A percentile compares a stretch with the other conserved stretches of the same genome.
Conservation (phyloP, 2,113 vertebrate genomes). For the Porphyrio hochstetteri region DNA sequence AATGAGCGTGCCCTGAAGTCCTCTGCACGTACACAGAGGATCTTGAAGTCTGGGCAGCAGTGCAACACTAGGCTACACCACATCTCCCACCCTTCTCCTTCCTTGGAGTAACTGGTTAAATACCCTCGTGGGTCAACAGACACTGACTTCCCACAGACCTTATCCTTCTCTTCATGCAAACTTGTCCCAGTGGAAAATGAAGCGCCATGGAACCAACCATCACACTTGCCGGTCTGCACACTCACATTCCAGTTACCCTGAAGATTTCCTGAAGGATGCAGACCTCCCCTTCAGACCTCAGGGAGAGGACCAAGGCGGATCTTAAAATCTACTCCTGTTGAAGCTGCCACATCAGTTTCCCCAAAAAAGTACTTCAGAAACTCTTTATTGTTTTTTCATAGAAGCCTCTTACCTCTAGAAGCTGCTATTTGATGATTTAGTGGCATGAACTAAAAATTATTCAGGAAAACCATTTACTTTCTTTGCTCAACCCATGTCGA, state of each 20-base stretch:
- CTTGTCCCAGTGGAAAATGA: neutral
- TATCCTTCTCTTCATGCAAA: neutral
- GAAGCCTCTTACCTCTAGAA: neutral
- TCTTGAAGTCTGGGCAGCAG: neutral
- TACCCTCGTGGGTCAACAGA: neutral
- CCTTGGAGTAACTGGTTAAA: neutral
- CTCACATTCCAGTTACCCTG: neutral
- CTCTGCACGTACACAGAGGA: neutral
- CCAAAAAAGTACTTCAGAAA: neutral
- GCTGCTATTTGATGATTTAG: neutral
- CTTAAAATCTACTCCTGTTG: neutral
- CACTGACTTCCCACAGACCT: neutral
- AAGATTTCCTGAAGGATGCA: neutral
- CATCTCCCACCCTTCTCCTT: neutral
- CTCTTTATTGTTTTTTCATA: neutral
- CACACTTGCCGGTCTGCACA: accelerated
- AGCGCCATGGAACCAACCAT: neutral
- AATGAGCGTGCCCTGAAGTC: accelerated
- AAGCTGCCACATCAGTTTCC: neutral
- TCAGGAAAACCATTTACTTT: neutral
- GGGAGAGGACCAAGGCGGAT: neutral
- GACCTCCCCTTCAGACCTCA: neutral
- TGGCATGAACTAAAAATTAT: neutral
- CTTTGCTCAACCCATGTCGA: neutral
- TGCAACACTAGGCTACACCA: accelerated